These are phyloP conservation scores for Orthosia incerta DNA, from an alignment of 2,888 invertebrate species.

Conservation along the genomic window DNA sequence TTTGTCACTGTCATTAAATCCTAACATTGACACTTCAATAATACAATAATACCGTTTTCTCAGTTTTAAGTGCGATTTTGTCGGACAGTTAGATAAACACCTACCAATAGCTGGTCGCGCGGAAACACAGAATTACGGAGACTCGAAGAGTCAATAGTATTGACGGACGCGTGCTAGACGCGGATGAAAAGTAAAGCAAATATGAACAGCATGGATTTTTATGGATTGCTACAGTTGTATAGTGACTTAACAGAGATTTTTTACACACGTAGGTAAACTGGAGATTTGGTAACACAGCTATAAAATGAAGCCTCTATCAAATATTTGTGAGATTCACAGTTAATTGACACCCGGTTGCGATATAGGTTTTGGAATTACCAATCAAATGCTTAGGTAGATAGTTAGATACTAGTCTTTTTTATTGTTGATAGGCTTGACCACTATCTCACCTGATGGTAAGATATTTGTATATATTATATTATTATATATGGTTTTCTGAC, in stretches of 20 bases:
- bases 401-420: too few relatives aligned
- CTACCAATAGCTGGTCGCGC: conserved; percentile 74
- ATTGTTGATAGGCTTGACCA: too few relatives aligned
- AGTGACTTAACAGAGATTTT: conserved; percentile 57
- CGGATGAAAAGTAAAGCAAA: conserved; percentile 58
- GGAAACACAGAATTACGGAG: conserved; percentile 79
- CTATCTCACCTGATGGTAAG: too few relatives aligned
- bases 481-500: too few relatives aligned
- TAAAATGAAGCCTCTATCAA: conserved; percentile 31
- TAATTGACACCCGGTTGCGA: conserved; percentile 42
- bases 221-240: conserved; percentile 66
- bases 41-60: conserved; percentile 78
- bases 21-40: conserved; percentile 66
- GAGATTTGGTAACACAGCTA: conserved; percentile 45
- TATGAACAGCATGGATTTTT: conserved; percentile 48
- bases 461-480: too few relatives aligned
- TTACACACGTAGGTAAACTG: conserved; percentile 55
- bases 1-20: conserved; percentile 80
- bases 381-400: neutral
- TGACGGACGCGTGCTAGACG: conserved; percentile 66
- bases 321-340: conserved; percentile 61
- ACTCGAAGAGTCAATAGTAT: conserved; percentile 72
- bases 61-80: conserved; percentile 79
- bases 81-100: conserved; percentile 83
- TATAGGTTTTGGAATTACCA: conserved; percentile 14